Conservation (phyloP, 2,113 vertebrate genomes). For the Caranx melampygus region DNA sequence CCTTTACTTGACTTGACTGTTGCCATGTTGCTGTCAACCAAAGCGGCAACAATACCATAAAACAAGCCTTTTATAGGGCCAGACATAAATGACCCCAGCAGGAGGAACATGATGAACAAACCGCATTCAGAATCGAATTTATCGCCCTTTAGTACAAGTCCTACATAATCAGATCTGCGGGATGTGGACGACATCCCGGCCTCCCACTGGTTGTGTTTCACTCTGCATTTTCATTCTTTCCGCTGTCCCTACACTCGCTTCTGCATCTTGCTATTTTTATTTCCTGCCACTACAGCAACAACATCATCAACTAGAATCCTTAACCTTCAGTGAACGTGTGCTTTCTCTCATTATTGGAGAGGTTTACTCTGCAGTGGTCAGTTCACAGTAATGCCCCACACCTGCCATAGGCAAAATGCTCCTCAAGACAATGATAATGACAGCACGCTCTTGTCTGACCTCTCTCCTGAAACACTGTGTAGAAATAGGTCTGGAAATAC, state of each 20-base stretch:
- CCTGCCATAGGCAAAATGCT: slow-evolving; percentile 5
- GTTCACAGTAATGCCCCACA: not conserved
- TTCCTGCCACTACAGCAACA: not conserved
- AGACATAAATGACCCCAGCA: not conserved
- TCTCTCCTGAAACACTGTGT: slow-evolving; percentile 25
- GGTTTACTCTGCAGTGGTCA: not conserved
- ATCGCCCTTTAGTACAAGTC: not conserved
- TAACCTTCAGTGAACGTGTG: not conserved
- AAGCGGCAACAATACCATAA: slow-evolving; percentile 4
- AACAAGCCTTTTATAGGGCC: not conserved
- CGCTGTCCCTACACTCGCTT: not conserved
- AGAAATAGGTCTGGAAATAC: slow-evolving; percentile 42
- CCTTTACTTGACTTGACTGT: not conserved
- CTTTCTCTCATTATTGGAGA: not conserved
- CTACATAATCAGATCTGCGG: slow-evolving; percentile 3
- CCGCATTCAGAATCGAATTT: not conserved
- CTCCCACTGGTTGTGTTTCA: not conserved
- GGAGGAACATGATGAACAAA: not conserved
- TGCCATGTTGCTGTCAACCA: not conserved
- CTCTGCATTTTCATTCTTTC: not conserved
- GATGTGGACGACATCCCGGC: slow-evolving; percentile 14
- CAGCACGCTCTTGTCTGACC: slow-evolving; percentile 23
- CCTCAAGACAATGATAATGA: slow-evolving; percentile 27
- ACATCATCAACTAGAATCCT: not conserved
- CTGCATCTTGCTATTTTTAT: slow-evolving; percentile 36